Evolutionary conservation across 37 sponge, comb jelly and placozoan genomes (phyloP).

Genomic region (Crambe crambe): DNA sequence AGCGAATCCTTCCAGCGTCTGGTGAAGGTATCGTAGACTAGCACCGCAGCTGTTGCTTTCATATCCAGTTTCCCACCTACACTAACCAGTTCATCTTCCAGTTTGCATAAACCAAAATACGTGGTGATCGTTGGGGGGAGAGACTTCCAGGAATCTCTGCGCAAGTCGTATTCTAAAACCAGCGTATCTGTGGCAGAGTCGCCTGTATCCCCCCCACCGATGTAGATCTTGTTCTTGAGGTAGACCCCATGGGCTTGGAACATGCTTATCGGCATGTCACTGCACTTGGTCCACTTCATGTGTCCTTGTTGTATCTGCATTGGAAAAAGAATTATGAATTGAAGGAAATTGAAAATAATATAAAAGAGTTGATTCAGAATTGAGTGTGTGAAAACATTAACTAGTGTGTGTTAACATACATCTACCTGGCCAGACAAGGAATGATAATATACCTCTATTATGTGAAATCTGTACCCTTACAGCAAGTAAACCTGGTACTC

Average conservation of each 20-base stretch:
- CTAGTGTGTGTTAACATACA: too few species aligned
- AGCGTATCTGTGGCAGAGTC: background rate
- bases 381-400: background rate
- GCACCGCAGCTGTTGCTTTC: background rate
- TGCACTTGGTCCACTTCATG: constrained; percentile 27
- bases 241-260: constrained; percentile 30
- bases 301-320: constrained; percentile 8
- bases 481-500: too few species aligned
- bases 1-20: constrained; percentile 37
- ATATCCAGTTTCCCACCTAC: constrained; percentile 23
- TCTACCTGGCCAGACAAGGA: too few species aligned
- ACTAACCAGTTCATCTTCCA: constrained; percentile 29
- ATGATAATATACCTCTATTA: too few species aligned
- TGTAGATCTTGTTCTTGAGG: constrained; percentile 26
- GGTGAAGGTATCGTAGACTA: constrained; percentile 24
- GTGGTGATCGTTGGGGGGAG: constrained; percentile 8
- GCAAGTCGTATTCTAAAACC: constrained; percentile 31
- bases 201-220: constrained; percentile 43
- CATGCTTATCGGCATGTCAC: constrained; percentile 44
- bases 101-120: constrained; percentile 29
- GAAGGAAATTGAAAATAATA: background rate
- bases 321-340: background rate
- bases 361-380: background rate
- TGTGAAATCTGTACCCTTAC: too few species aligned
- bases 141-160: constrained; percentile 9